Conservation (phyloP, 2,888 invertebrate genomes). For the Orchesellides sinensis region DNA sequence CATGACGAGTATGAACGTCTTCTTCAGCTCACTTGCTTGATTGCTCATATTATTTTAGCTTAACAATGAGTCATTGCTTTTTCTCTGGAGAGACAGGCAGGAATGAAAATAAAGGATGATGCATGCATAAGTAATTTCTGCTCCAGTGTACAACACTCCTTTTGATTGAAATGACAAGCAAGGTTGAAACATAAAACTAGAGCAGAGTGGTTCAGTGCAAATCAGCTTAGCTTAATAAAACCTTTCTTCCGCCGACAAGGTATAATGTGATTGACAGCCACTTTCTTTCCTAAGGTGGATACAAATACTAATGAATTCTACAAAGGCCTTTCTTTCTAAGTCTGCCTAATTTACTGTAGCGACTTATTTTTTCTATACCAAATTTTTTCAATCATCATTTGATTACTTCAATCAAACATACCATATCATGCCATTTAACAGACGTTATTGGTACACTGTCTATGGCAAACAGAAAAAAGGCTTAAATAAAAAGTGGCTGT, state of each 20-base stretch:
- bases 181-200: too few species aligned
- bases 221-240: too few species aligned
- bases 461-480: not conserved
- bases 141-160: not conserved
- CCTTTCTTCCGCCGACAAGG: too few species aligned
- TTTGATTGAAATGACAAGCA: conserved; percentile 3
- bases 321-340: not conserved
- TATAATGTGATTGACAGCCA: conserved; percentile 44
- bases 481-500: too few species aligned
- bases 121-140: conserved; percentile 51
- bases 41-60: conserved; percentile 48
- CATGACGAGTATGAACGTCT: conserved; percentile 5
- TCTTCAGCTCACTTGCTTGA: conserved; percentile 36
- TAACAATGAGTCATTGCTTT: conserved; percentile 7
- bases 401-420: conserved; percentile 18
- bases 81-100: not conserved
- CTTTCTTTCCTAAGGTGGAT: too few species aligned
- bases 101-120: not conserved
- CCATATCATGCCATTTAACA: not conserved
- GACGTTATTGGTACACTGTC: too few species aligned
- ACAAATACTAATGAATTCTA: conserved; percentile 17
- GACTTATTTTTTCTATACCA: too few species aligned
- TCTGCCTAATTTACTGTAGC: not conserved
- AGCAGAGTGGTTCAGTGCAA: too few species aligned
- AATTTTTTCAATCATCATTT: conserved; percentile 25